A percentile compares a stretch with the other conserved stretches of the same genome.
Evolutionary conservation across 2,888 invertebrate genomes (phyloP).

Genomic region (Cheiracanthium punctorium): DNA sequence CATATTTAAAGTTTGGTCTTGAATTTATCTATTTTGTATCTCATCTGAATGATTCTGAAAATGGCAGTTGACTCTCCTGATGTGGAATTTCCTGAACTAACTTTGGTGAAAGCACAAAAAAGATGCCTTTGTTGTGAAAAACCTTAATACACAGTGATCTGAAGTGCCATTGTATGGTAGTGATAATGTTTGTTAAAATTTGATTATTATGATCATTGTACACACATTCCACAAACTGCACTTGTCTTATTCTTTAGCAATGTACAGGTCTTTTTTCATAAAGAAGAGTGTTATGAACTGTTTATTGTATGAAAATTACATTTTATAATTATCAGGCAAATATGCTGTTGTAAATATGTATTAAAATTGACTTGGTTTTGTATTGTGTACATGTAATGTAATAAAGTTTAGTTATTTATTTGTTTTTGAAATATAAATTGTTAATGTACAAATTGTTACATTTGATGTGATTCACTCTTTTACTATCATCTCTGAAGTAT

Average conservation of each 20-base stretch:
- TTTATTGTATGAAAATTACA: constrained; percentile 10
- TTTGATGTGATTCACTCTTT: background rate
- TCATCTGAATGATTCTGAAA: constrained; percentile 12
- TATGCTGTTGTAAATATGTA: constrained; percentile 3
- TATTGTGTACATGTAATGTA: background rate
- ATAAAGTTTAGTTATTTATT: background rate
- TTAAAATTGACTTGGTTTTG: background rate
- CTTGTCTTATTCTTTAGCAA: constrained; percentile 52
- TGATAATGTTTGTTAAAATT: constrained; percentile 58
- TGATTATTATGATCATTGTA: constrained; percentile 36
- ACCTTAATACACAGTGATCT: constrained; percentile 39
- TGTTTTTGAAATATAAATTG: background rate
- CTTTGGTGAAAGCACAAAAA: constrained; percentile 18
- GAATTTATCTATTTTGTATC: constrained; percentile 12
- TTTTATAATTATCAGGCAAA: background rate
- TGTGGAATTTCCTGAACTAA: background rate
- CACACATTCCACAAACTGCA: constrained; percentile 58
- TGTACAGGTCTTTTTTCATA: constrained; percentile 54
- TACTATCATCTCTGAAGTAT: too few relatives aligned
- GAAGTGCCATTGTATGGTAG: constrained; percentile 68
- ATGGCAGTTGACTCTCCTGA: background rate
- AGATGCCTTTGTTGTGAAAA: constrained; percentile 50
- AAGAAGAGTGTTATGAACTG: background rate
- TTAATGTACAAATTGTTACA: background rate
- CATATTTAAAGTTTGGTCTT: background rate